phyloP scores from a whole-genome alignment of 2,888 invertebrate genomes.

The Litoditis marina region DNA sequence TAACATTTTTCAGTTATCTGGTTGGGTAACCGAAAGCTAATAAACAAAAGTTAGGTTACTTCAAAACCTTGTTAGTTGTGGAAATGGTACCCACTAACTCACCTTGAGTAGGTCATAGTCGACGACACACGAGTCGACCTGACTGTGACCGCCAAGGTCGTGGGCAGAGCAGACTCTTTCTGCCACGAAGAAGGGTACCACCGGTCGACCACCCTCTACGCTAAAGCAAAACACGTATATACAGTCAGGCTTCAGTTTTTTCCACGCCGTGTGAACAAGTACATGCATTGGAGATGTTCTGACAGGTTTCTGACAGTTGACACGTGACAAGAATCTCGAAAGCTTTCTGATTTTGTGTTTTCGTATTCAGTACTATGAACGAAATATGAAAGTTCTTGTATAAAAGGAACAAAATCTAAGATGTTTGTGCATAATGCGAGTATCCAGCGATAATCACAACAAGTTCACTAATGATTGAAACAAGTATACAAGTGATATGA shows the following conservation, averaged over 20 bases:
- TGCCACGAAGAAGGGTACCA: conserved; percentile 59
- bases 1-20: too few relatives aligned
- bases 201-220: conserved; percentile 53
- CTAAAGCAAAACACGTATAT: conserved; percentile 25
- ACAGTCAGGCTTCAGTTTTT: background rate
- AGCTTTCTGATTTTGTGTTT: too few relatives aligned
- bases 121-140: conserved; percentile 53
- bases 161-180: conserved; percentile 54
- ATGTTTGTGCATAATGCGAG: background rate
- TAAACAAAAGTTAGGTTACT: too few relatives aligned
- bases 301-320: too few relatives aligned
- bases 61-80: background rate
- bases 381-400: too few relatives aligned
- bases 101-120: conserved; percentile 53
- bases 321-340: background rate
- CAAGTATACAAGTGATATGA: background rate
- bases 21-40: too few relatives aligned
- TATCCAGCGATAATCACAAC: background rate
- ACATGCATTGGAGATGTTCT: too few relatives aligned
- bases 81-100: background rate
- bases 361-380: too few relatives aligned
- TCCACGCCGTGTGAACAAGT: too few relatives aligned
- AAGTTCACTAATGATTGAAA: background rate
- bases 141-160: conserved; percentile 52
- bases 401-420: background rate